Percentiles rank a stretch among this genome's conserved stretches.
These are phyloP conservation scores for Drosophila kokeensis DNA, from an alignment of 2,888 invertebrate species.

Conservation along the genomic window DNA sequence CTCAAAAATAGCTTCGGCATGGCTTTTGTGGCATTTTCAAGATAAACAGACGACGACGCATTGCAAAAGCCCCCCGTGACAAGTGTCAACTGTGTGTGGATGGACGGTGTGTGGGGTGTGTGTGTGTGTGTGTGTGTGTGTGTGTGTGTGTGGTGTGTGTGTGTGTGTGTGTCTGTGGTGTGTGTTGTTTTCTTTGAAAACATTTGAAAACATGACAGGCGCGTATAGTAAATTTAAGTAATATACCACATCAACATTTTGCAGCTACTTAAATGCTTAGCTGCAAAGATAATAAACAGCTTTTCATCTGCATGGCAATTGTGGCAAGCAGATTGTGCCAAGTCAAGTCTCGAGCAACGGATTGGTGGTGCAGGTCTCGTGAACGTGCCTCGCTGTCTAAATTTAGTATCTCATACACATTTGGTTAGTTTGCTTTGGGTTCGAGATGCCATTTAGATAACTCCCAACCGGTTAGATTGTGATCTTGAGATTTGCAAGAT, in stretches of 20 bases:
- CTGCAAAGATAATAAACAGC: constrained; percentile 66
- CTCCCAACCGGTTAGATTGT: constrained; percentile 36
- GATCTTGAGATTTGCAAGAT: constrained; percentile 58
- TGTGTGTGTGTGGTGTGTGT: background rate
- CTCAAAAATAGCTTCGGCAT: constrained; percentile 40
- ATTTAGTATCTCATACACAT: constrained; percentile 59
- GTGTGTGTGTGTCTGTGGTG: background rate
- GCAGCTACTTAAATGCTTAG: constrained; percentile 45
- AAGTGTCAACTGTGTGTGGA: constrained; percentile 43
- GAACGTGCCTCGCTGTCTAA: constrained; percentile 70
- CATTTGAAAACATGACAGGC: constrained; percentile 38
- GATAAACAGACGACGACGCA: constrained; percentile 60
- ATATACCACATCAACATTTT: constrained; percentile 48
- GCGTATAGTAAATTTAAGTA: constrained; percentile 48
- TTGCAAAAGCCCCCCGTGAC: constrained; percentile 52
- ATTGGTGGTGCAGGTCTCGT: constrained; percentile 55
- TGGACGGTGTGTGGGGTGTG: background rate
- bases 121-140: constrained; percentile 12
- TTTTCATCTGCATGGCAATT: constrained; percentile 56
- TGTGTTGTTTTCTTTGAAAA: constrained; percentile 31
- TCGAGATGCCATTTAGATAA: constrained; percentile 59
- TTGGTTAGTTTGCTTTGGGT: constrained; percentile 52
- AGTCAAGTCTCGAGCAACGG: constrained; percentile 5
- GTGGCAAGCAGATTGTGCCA: constrained; percentile 46
- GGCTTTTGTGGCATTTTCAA: constrained; percentile 37